These are phyloP conservation scores for Nothocercus julius DNA, from an alignment of 2,113 vertebrate species.

Conservation along the genomic window DNA sequence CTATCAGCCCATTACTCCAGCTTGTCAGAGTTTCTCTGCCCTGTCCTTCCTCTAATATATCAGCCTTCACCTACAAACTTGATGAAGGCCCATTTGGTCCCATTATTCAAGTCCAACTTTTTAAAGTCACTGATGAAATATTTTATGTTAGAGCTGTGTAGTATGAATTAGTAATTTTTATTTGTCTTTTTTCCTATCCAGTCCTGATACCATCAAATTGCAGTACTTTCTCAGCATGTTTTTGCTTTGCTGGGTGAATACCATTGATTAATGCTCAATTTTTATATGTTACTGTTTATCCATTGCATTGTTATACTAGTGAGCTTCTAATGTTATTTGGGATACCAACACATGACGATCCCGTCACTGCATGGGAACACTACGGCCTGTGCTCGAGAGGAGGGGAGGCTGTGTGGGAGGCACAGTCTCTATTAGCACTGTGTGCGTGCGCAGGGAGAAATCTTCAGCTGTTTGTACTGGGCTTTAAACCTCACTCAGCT, in stretches of 20 bases:
- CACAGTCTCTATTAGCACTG: neutral
- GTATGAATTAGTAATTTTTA: neutral
- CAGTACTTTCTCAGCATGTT: neutral
- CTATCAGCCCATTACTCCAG: neutral
- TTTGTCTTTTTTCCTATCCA: neutral
- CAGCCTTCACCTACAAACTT: neutral
- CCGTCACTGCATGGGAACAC: neutral
- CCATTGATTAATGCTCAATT: neutral
- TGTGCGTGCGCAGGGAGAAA: neutral
- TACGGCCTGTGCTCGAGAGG: neutral
- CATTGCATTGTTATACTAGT: neutral
- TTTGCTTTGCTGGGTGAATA: constrained; percentile 36
- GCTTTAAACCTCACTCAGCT: neutral
- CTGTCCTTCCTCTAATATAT: neutral
- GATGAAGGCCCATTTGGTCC: neutral
- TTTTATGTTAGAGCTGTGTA: neutral
- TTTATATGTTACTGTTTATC: neutral
- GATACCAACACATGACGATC: neutral
- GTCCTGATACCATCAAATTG: neutral
- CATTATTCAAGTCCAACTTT: neutral
- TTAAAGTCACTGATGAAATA: neutral
- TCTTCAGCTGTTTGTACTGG: neutral
- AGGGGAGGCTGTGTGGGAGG: neutral
- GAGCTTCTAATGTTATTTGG: neutral
- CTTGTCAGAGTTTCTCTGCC: neutral